Evolutionary conservation across 2,888 invertebrate genomes (phyloP).

Genomic region (Pachymerium ferrugineum): DNA sequence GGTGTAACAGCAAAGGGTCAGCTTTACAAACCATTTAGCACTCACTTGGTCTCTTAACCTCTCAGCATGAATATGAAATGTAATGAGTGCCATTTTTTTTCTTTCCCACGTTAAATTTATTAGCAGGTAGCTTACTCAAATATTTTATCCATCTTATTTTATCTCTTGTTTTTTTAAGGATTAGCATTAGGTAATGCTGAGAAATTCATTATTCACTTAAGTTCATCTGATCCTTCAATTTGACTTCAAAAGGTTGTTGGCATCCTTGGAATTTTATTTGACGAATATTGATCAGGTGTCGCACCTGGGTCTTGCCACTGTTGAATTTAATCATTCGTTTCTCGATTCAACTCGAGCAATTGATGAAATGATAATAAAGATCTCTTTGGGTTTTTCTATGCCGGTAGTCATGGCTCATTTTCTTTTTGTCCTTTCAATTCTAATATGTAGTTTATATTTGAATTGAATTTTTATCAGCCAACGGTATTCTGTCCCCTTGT

Average conservation of each 20-base stretch:
- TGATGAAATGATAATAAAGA: too few relatives aligned
- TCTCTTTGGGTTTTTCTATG: background rate
- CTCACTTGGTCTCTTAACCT: background rate
- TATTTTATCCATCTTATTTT: background rate
- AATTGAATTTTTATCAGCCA: too few relatives aligned
- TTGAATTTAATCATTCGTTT: background rate
- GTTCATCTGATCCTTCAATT: background rate
- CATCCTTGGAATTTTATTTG: conserved; percentile 11
- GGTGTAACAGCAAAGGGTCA: background rate
- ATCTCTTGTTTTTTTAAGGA: background rate
- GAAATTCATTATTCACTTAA: background rate
- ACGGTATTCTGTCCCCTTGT: too few relatives aligned
- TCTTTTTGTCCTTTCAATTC: too few relatives aligned
- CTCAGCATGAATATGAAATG: background rate
- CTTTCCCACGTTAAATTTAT: background rate
- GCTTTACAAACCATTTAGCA: conserved; percentile 11
- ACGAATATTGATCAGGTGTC: background rate
- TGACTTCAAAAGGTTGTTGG: background rate
- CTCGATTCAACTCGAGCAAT: too few relatives aligned
- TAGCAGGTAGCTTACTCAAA: too few relatives aligned
- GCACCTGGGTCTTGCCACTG: background rate
- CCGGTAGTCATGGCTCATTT: too few relatives aligned
- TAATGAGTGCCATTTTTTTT: background rate
- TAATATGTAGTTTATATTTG: too few relatives aligned
- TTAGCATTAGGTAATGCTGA: background rate